A percentile compares a stretch with the other conserved stretches of the same genome.
phyloP scores from a whole-genome alignment of 2,797 vertebrate genomes.

The Sebastes minor region DNA sequence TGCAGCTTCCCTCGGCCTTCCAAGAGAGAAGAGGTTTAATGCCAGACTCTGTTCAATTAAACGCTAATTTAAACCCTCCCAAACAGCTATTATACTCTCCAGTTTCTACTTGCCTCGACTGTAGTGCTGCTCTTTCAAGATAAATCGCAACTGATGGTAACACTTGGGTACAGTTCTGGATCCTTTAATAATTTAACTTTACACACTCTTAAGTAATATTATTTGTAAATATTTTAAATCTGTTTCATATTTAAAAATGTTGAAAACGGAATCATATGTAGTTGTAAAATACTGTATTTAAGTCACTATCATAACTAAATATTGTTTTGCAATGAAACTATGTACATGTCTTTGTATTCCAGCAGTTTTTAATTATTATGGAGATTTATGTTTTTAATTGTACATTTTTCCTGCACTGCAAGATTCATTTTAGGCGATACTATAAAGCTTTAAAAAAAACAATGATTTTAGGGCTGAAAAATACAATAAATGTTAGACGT shows the following conservation, averaged over 20 bases:
- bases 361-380: neutral
- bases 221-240: conserved; percentile 70
- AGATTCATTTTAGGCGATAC: neutral
- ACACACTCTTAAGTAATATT: conserved; percentile 45
- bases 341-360: conserved; percentile 13
- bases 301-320: conserved; percentile 31
- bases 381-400: neutral
- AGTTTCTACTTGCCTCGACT: conserved; percentile 34
- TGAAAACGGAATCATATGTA: conserved; percentile 21
- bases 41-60: conserved; percentile 13
- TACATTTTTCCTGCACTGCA: conserved; percentile 24
- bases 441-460: neutral
- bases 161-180: neutral
- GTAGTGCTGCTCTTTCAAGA: conserved; percentile 32
- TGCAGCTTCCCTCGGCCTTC: neutral
- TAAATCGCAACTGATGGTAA: conserved; percentile 7
- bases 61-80: conserved; percentile 36
- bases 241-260: conserved; percentile 68
- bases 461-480: neutral
- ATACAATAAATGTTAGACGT: neutral
- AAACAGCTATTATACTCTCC: conserved; percentile 33
- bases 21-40: neutral
- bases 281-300: conserved; percentile 71
- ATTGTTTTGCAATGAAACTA: conserved; percentile 34
- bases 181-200: conserved; percentile 57